Conservation (phyloP, 1,140 invertebrate genomes). For the Drosophila rufa region DNA sequence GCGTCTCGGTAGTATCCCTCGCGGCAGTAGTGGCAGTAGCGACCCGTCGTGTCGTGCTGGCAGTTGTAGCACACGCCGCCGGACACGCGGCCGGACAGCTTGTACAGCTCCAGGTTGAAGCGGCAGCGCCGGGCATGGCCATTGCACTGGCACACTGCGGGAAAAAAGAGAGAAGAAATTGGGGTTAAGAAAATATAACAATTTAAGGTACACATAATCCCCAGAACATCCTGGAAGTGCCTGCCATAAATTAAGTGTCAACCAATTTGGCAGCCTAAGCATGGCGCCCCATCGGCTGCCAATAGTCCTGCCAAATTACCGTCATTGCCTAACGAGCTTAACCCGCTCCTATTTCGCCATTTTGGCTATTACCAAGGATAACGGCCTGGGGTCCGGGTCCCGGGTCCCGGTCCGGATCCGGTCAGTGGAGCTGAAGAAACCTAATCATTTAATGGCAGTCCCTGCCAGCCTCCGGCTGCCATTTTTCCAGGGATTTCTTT, state of each 20-base stretch:
- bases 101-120: slow-evolving; percentile 98
- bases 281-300: neutral
- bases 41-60: slow-evolving; percentile 95
- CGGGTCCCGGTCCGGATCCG: neutral
- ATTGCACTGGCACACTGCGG: slow-evolving; percentile 96
- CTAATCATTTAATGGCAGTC: slow-evolving; percentile 72
- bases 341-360: slow-evolving; percentile 25
- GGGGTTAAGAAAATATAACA: neutral
- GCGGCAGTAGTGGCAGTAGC: slow-evolving; percentile 97
- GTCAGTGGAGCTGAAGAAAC: slow-evolving; percentile 32
- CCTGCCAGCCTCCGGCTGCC: slow-evolving; percentile 8
- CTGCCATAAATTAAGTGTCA: neutral
- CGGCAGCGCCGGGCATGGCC: slow-evolving; percentile 95
- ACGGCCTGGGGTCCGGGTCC: neutral
- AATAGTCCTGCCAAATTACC: slow-evolving; percentile 23
- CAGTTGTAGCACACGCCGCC: slow-evolving; percentile 97
- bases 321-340: slow-evolving; percentile 31
- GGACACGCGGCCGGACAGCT: slow-evolving; percentile 94
- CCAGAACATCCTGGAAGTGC: neutral
- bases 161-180: slow-evolving; percentile 67
- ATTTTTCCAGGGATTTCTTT: neutral
- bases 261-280: slow-evolving; percentile 3
- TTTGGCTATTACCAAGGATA: slow-evolving; percentile 17
- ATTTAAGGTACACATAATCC: too few species aligned
- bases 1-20: slow-evolving; percentile 96